phyloP scores from a whole-genome alignment of 1,140 invertebrate genomes.

The Brachionus paranguensis region DNA sequence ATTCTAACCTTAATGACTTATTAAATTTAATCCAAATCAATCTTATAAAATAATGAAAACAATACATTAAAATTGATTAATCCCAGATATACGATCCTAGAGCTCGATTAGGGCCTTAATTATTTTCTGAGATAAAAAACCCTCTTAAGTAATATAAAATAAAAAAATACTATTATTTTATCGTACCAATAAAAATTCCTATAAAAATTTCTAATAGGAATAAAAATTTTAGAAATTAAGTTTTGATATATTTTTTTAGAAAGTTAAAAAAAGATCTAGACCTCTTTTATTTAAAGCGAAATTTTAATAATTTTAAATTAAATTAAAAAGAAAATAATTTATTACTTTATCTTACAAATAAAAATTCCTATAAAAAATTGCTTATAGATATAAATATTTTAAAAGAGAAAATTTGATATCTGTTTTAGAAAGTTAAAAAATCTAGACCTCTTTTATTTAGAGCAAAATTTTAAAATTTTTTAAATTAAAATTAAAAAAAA shows the following conservation, averaged over 20 bases:
- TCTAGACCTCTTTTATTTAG: no score
- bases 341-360: neutral
- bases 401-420: no score
- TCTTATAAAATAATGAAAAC: neutral
- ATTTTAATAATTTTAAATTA: neutral
- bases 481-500: neutral
- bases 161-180: neutral
- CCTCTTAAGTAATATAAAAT: neutral
- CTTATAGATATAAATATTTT: no score
- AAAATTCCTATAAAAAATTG: neutral
- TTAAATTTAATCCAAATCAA: neutral
- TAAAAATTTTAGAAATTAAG: no score
- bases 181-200: no score
- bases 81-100: neutral
- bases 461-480: neutral
- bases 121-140: neutral
- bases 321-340: neutral
- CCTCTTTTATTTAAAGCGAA: no score
- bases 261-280: no score
- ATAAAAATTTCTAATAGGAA: no score
- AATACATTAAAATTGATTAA: neutral
- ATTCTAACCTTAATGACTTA: neutral
- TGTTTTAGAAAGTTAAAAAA: no score
- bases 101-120: neutral
- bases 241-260: no score